Conservation (phyloP, 1,140 invertebrate genomes). For the Himalopsyche phryganea region DNA sequence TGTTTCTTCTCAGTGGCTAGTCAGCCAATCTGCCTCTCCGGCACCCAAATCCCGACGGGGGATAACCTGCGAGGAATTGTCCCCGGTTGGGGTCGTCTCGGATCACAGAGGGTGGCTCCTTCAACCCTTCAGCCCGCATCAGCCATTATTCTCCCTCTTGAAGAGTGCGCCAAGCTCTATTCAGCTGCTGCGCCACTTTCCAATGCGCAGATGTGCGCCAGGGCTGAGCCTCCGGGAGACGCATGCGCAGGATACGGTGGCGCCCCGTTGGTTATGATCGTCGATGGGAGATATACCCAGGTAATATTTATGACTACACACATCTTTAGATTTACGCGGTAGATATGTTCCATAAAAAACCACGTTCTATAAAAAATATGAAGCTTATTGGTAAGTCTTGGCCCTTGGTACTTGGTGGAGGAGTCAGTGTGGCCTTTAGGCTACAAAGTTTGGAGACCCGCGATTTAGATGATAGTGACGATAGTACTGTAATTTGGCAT, state of each 20-base stretch:
- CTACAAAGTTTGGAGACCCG: no score
- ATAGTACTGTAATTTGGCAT: no score
- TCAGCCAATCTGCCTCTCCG: conserved; percentile 52
- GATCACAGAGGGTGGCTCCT: conserved; percentile 40
- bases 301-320: no score
- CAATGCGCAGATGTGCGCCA: conserved; percentile 64
- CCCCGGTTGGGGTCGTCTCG: conserved; percentile 53
- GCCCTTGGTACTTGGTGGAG: no score
- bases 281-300: conserved; percentile 59
- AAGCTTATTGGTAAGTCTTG: no score
- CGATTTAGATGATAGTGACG: no score
- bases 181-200: conserved; percentile 54
- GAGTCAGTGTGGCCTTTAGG: no score
- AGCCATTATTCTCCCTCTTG: conserved; percentile 53
- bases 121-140: conserved; percentile 48
- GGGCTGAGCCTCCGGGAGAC: conserved; percentile 61
- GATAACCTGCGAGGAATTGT: conserved; percentile 38
- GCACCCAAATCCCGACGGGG: conserved; percentile 42
- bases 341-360: no score
- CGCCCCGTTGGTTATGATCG: conserved; percentile 58
- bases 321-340: no score
- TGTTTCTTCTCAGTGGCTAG: conserved; percentile 48
- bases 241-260: conserved; percentile 70
- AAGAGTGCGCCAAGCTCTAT: conserved; percentile 54
- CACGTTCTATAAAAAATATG: no score